Conservation (phyloP, 2,888 invertebrate species). For the Chromoteleia sp. region DNA sequence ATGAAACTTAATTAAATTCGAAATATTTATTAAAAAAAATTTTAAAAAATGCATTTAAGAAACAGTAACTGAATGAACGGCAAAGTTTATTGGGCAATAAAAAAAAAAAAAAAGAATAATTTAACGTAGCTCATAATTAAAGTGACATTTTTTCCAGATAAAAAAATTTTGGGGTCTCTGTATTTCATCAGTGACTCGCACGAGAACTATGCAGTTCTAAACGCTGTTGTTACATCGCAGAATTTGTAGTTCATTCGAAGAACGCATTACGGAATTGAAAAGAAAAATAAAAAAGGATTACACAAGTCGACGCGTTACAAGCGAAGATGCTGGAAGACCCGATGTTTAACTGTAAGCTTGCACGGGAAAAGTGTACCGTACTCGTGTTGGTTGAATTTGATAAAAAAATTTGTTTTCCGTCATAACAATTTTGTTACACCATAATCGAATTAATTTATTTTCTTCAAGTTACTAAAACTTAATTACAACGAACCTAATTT, state of each 20-base stretch:
- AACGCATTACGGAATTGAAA: slow-evolving; percentile 57
- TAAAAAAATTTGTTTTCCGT: no score
- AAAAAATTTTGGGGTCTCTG: slow-evolving; percentile 24
- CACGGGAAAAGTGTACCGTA: slow-evolving; percentile 2
- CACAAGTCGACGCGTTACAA: slow-evolving; percentile 46
- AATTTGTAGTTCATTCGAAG: slow-evolving; percentile 47
- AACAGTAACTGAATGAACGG: no score
- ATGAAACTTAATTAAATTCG: no score
- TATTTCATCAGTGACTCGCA: slow-evolving; percentile 36
- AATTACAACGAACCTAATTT: no score
- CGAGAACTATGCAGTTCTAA: slow-evolving; percentile 39
- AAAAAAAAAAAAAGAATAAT: slow-evolving; percentile 17
- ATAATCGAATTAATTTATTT: no score
- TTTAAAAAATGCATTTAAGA: no score
- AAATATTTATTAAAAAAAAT: no score
- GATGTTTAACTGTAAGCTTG: slow-evolving; percentile 35
- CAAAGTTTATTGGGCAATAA: no score
- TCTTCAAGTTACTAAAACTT: no score
- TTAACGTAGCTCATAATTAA: slow-evolving; percentile 32
- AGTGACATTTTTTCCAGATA: slow-evolving; percentile 27
- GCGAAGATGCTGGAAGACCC: slow-evolving; percentile 33
- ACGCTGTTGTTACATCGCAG: slow-evolving; percentile 42
- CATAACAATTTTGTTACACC: background rate
- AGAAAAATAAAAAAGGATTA: slow-evolving; percentile 42
- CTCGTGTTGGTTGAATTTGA: background rate